Evolutionary conservation across 2,797 vertebrate species (phyloP).

Genomic region (Galaxias olidus): DNA sequence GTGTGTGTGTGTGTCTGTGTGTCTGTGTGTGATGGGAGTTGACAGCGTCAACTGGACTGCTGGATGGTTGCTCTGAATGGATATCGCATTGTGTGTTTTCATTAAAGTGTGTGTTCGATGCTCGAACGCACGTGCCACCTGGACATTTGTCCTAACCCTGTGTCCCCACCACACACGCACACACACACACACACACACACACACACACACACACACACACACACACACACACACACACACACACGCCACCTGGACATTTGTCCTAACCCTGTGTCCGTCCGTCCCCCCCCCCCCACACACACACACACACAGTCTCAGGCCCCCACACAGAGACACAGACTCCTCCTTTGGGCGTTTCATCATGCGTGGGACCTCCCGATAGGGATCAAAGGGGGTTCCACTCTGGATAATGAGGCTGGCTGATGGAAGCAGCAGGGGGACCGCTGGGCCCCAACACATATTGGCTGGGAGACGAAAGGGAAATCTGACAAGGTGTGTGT

Average conservation of each 20-base stretch:
- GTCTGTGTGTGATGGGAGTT: background rate
- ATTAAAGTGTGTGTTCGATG: conserved; percentile 16
- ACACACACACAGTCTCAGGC: background rate
- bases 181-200: conserved; percentile 6
- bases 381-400: conserved; percentile 73
- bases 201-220: conserved; percentile 5
- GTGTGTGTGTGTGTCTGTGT: conserved; percentile 5
- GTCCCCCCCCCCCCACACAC: background rate
- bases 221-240: background rate
- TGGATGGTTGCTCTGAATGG: background rate
- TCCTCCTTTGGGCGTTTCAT: conserved; percentile 65
- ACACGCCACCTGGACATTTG: conserved; percentile 55
- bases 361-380: conserved; percentile 59
- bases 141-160: conserved; percentile 67
- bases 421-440: conserved; percentile 55
- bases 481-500: conserved; percentile 8
- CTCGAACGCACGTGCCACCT: conserved; percentile 30
- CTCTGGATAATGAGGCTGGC: conserved; percentile 73
- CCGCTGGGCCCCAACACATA: conserved; percentile 35
- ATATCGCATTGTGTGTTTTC: conserved; percentile 28
- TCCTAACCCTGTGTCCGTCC: conserved; percentile 48
- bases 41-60: background rate
- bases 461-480: conserved; percentile 41
- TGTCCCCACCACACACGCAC: conserved; percentile 3
- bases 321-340: conserved; percentile 12